Conservation (phyloP, 2,888 invertebrate species). For the Protonemura montana region DNA sequence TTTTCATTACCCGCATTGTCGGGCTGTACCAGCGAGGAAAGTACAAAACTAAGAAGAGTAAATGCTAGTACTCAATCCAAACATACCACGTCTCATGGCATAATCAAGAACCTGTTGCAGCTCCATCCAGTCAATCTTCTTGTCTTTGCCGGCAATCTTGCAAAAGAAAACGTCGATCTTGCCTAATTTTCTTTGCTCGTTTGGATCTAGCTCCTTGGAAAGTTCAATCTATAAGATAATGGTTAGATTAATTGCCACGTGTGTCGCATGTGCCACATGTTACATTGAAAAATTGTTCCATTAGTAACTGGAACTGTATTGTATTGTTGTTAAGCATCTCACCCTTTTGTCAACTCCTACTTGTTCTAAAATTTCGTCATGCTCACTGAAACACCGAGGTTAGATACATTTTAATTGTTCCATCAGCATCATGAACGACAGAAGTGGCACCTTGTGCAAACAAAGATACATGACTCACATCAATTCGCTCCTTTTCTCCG, state of each 20-base stretch:
- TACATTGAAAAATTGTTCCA: no score
- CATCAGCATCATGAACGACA: background rate
- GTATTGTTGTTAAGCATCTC: no score
- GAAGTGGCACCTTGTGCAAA: background rate
- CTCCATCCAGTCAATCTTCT: slow-evolving; percentile 93
- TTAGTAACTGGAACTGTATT: no score
- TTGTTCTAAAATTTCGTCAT: slow-evolving; percentile 12
- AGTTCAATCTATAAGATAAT: background rate
- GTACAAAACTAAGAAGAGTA: no score
- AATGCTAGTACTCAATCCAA: no score
- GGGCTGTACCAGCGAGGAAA: no score
- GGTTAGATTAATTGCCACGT: no score
- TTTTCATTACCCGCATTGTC: no score
- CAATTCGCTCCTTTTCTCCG: slow-evolving; percentile 57
- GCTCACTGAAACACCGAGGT: slow-evolving; percentile 25
- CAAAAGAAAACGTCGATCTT: slow-evolving; percentile 74
- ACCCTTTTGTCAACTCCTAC: slow-evolving; percentile 16
- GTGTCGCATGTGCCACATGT: no score
- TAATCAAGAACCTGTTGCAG: slow-evolving; percentile 90
- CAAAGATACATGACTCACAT: slow-evolving; percentile 49
- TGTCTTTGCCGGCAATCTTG: slow-evolving; percentile 86
- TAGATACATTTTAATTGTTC: background rate
- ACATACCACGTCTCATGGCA: slow-evolving; percentile 82
- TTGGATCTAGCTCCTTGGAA: background rate
- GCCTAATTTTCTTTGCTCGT: background rate